Evolutionary conservation across 2,888 invertebrate species (phyloP).

Genomic region (Pandemis cinnamomeana): DNA sequence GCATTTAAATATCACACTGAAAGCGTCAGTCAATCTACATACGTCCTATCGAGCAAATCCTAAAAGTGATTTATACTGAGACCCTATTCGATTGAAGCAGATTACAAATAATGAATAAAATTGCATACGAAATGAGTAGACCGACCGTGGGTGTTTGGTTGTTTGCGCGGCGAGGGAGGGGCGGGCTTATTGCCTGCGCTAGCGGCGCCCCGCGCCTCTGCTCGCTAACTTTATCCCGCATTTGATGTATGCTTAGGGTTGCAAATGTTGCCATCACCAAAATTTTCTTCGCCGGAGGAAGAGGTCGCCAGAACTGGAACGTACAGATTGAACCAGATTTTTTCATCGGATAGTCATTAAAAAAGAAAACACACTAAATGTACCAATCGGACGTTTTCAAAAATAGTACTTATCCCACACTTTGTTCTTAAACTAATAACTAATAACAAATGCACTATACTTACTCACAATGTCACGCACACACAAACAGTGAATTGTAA

Average conservation of each 20-base stretch:
- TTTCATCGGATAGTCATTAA: no score
- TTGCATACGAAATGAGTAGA: constrained; percentile 83
- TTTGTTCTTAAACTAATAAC: constrained; percentile 12
- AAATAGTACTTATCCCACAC: background rate
- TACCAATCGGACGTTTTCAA: no score
- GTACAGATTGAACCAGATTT: no score
- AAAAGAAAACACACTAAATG: no score
- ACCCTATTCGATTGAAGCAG: constrained; percentile 83
- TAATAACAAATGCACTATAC: background rate
- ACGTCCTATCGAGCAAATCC: constrained; percentile 79
- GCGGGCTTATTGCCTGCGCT: constrained; percentile 72
- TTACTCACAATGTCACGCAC: background rate
- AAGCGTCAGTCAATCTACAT: constrained; percentile 82
- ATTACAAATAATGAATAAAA: constrained; percentile 85
- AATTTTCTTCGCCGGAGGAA: no score
- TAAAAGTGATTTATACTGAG: constrained; percentile 82
- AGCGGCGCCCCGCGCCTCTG: constrained; percentile 53
- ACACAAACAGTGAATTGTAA: no score
- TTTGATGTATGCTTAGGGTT: constrained; percentile 52
- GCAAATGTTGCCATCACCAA: no score
- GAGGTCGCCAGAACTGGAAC: no score
- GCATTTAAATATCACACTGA: constrained; percentile 81
- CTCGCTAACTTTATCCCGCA: constrained; percentile 55
- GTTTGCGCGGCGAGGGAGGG: constrained; percentile 67
- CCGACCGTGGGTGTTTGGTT: constrained; percentile 73